These are phyloP conservation scores for Caenorhabditis parvicauda DNA, from an alignment of 2,888 invertebrate genomes.

Conservation along the genomic window DNA sequence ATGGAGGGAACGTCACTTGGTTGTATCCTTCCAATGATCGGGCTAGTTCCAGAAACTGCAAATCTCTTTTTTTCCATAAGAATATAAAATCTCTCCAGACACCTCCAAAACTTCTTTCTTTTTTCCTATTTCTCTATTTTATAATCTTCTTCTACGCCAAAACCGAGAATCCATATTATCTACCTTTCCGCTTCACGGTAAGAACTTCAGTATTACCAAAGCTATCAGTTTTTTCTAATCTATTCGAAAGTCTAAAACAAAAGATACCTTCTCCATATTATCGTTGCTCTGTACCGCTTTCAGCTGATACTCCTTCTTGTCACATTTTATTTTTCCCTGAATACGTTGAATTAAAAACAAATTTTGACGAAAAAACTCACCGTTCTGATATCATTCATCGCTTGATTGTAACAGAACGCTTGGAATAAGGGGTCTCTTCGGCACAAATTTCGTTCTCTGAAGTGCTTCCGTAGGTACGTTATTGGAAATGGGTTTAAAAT, in stretches of 20 bases:
- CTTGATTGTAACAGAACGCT: slow-evolving; percentile 62
- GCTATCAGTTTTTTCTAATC: too few species aligned
- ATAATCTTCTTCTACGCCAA: too few species aligned
- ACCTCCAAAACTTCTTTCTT: neutral
- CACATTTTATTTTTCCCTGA: slow-evolving; percentile 79
- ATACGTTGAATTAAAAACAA: slow-evolving; percentile 70
- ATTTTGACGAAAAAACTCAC: slow-evolving; percentile 85
- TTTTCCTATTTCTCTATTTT: too few species aligned
- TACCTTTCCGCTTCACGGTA: too few species aligned
- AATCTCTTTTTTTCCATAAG: neutral
- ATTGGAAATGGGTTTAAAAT: neutral
- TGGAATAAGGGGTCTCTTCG: slow-evolving; percentile 79
- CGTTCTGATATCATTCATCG: slow-evolving; percentile 48
- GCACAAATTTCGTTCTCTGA: slow-evolving; percentile 57
- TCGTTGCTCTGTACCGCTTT: slow-evolving; percentile 89
- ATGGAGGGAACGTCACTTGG: slow-evolving; percentile 88
- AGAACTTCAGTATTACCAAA: too few species aligned
- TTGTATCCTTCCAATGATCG: slow-evolving; percentile 87
- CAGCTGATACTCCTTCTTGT: slow-evolving; percentile 87
- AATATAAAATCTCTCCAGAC: neutral
- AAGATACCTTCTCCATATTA: slow-evolving; percentile 75
- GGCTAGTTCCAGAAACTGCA: slow-evolving; percentile 79
- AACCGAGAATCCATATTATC: too few species aligned
- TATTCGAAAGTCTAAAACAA: too few species aligned
- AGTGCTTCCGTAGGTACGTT: neutral